These are phyloP conservation scores for Cyclophora albipunctata DNA, from an alignment of 2,888 invertebrate species.

Conservation along the genomic window DNA sequence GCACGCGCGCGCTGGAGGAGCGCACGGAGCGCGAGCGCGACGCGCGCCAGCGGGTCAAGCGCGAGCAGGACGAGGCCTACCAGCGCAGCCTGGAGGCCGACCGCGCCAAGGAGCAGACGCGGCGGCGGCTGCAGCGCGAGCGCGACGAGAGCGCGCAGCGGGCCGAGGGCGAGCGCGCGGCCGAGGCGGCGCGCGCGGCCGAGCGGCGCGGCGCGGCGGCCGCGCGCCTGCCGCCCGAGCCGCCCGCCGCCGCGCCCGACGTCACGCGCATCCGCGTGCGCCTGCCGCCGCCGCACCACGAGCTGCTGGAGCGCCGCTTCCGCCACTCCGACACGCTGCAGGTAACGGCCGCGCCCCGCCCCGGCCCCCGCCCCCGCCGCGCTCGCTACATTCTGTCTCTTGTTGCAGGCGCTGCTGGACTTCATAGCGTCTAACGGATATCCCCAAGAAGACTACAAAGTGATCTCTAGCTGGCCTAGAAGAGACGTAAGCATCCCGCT, in stretches of 20 bases:
- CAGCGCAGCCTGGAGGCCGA: constrained; percentile 91
- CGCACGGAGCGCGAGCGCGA: constrained; percentile 91
- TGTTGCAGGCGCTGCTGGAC: constrained; percentile 84
- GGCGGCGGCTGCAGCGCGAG: constrained; percentile 79
- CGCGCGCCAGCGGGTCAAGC: constrained; percentile 90
- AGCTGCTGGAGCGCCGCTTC: constrained; percentile 87
- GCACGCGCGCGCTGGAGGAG: constrained; percentile 85
- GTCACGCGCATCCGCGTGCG: constrained; percentile 87
- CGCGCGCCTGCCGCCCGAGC: constrained; percentile 82
- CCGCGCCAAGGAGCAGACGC: constrained; percentile 83
- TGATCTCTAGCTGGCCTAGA: constrained; percentile 94
- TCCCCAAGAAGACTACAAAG: constrained; percentile 90
- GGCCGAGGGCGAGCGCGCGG: constrained; percentile 82
- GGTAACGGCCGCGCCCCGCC: constrained; percentile 22
- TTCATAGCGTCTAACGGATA: constrained; percentile 92
- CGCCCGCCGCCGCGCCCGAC: constrained; percentile 66
- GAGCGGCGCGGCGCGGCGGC: constrained; percentile 72
- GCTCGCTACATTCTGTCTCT: too few species aligned
- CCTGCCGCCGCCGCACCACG: constrained; percentile 87
- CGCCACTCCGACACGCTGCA: constrained; percentile 47
- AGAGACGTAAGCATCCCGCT: constrained; percentile 84
- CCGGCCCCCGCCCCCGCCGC: not conserved
- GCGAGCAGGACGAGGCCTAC: constrained; percentile 96
- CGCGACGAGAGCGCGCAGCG: constrained; percentile 74
- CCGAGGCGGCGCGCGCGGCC: constrained; percentile 83